Evolutionary conservation across 2,797 vertebrate species (phyloP).

Genomic region (Lepidocolaptes lacrymiger): DNA sequence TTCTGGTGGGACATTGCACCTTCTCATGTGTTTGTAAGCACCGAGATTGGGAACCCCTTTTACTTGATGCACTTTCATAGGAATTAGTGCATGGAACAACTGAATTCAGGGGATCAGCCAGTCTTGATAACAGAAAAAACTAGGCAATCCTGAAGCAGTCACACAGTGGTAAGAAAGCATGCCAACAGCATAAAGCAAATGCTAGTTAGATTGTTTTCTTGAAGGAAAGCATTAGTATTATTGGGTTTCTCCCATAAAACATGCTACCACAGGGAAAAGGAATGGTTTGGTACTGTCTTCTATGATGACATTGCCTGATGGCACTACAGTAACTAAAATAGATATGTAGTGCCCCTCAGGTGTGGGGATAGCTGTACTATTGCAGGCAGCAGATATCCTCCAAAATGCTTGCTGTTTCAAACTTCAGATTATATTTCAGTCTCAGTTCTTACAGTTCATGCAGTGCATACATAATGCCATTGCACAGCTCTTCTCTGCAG

Average conservation of each 20-base stretch:
- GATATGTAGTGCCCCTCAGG: background rate
- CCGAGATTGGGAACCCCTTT: background rate
- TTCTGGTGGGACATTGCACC: background rate
- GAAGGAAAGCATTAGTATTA: background rate
- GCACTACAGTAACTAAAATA: background rate
- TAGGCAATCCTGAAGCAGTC: background rate
- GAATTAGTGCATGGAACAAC: background rate
- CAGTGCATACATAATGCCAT: background rate
- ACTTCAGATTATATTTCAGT: background rate
- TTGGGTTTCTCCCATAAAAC: background rate
- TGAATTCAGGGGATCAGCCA: background rate
- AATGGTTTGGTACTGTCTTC: background rate
- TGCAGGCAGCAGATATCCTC: background rate
- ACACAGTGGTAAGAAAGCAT: background rate
- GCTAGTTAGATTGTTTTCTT: background rate
- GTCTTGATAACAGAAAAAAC: background rate
- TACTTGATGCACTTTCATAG: background rate
- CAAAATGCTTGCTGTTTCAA: background rate
- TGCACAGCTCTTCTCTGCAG: background rate
- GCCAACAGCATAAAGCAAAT: background rate
- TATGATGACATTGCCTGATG: background rate
- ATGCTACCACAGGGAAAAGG: background rate
- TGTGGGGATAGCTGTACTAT: background rate
- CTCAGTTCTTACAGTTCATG: background rate
- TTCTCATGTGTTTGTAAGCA: background rate